Percentiles rank a stretch among this genome's conserved stretches.
phyloP scores from a whole-genome alignment of 2,797 vertebrate species.

The Potorous gilbertii region DNA sequence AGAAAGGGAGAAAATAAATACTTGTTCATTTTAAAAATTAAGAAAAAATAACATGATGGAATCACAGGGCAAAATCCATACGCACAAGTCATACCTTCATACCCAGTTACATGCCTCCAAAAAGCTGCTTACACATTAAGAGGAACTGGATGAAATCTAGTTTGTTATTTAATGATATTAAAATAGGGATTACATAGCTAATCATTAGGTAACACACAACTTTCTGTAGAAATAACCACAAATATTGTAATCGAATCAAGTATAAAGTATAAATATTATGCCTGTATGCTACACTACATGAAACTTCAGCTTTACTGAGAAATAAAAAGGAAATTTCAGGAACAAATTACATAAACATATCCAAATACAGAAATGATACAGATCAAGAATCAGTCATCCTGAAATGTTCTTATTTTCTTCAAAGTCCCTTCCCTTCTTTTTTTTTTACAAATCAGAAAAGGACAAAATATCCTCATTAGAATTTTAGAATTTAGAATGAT shows the following conservation, averaged over 20 bases:
- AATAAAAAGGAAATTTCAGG: neutral
- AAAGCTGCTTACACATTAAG: neutral
- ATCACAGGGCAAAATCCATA: neutral
- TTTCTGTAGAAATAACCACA: neutral
- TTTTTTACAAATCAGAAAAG: neutral
- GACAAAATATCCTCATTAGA: neutral
- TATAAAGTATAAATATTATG: neutral
- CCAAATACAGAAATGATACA: constrained; percentile 18
- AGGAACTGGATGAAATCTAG: neutral
- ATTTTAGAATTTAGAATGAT: constrained; percentile 24
- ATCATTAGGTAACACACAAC: neutral
- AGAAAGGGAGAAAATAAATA: neutral
- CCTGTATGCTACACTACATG: neutral
- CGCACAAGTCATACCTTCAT: neutral
- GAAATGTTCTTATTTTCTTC: neutral
- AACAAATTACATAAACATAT: neutral
- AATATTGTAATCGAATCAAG: neutral
- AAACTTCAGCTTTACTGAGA: neutral
- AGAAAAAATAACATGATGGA: neutral
- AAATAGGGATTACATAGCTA: neutral
- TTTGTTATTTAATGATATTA: neutral
- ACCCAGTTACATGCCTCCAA: neutral
- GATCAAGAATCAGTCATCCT: neutral
- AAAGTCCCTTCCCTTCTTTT: neutral
- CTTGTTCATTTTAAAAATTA: neutral